Evolutionary conservation across 2,888 invertebrate species (phyloP).

Genomic region (Fabriciana adippe): DNA sequence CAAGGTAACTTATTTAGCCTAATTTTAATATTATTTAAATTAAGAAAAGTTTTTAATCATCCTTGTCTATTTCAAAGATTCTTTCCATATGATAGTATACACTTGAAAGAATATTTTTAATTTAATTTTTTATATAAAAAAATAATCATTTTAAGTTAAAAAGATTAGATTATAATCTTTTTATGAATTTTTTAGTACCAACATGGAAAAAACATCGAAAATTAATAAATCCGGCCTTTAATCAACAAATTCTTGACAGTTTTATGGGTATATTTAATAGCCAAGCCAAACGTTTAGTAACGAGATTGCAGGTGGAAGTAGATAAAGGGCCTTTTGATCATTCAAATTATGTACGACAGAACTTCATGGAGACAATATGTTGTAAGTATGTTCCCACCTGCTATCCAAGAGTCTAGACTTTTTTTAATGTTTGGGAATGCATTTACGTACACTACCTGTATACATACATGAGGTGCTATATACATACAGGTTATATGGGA

Average conservation of each 20-base stretch:
- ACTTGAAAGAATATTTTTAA: background rate
- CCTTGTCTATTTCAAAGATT: too few relatives aligned
- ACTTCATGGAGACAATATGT: constrained; percentile 49
- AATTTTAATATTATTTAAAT: background rate
- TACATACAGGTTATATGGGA: too few relatives aligned
- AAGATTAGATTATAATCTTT: background rate
- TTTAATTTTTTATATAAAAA: too few relatives aligned
- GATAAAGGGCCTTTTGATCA: constrained; percentile 49
- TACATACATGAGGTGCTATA: too few relatives aligned
- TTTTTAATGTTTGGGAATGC: background rate
- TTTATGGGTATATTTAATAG: constrained; percentile 50
- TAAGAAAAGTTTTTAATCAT: too few relatives aligned
- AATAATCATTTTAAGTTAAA: background rate
- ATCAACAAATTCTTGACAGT: constrained; percentile 47
- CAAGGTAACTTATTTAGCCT: constrained; percentile 47
- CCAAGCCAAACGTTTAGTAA: constrained; percentile 45
- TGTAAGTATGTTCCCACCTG: constrained; percentile 44
- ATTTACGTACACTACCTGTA: background rate
- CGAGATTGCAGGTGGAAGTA: constrained; percentile 41
- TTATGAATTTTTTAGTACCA: constrained; percentile 44
- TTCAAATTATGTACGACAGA: constrained; percentile 42
- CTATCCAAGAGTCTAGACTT: background rate
- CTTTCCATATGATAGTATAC: too few relatives aligned
- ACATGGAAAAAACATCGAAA: constrained; percentile 55
- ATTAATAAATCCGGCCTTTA: constrained; percentile 52